A percentile compares a stretch with the other conserved stretches of the same genome.
Evolutionary conservation across 2,888 invertebrate genomes (phyloP).

Genomic region (Plebejus anna): DNA sequence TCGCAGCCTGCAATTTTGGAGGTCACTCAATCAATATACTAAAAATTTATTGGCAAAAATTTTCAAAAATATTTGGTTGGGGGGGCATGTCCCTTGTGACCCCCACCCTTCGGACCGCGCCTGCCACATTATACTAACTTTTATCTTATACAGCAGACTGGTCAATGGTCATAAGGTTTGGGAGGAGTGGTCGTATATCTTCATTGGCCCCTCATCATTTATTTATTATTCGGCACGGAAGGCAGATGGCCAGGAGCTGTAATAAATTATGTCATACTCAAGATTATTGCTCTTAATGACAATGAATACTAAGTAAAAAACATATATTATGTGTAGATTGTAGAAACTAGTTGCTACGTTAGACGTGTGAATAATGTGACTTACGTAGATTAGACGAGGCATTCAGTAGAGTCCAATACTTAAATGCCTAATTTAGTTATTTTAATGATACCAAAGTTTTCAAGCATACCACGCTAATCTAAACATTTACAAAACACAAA

Average conservation of each 20-base stretch:
- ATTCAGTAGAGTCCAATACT: background rate
- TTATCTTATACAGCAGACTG: background rate
- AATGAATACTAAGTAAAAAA: background rate
- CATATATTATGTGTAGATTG: background rate
- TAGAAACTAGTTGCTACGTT: background rate
- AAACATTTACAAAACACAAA: background rate
- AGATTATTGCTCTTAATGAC: background rate
- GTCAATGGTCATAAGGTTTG: background rate
- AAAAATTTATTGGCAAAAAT: too few relatives aligned
- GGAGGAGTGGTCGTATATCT: conserved; percentile 13
- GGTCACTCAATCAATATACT: too few relatives aligned
- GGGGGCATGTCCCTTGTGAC: too few relatives aligned
- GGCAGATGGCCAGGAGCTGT: conserved; percentile 3
- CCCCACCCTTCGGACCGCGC: too few relatives aligned
- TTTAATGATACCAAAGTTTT: background rate
- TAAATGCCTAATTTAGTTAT: too few relatives aligned
- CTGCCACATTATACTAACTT: background rate
- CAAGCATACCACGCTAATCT: background rate
- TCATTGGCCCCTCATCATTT: conserved; percentile 17
- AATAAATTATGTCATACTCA: conserved; percentile 5
- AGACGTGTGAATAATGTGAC: too few relatives aligned
- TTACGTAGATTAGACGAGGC: background rate
- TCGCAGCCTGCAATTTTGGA: too few relatives aligned
- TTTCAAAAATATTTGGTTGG: too few relatives aligned
- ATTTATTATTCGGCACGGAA: conserved; percentile 4